Evolutionary conservation across 2,888 invertebrate species (phyloP), one percentile per base, ranked within the genome.

Genomic region (Trisateles emortualis): DNA sequence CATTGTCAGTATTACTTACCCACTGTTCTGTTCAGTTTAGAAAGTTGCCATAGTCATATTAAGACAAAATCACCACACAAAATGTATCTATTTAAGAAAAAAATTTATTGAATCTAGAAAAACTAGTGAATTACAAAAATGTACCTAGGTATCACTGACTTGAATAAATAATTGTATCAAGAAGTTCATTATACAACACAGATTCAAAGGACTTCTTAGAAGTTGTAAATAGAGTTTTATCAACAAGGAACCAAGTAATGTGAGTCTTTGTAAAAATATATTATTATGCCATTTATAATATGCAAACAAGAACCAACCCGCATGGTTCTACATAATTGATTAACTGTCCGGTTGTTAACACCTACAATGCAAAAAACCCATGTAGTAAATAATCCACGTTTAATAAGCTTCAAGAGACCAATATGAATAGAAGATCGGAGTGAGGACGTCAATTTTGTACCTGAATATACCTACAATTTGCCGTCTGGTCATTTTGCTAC

Each of bases 131-230:
- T 22, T n/a, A 39, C 11, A 39, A 39, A 22, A 39, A 39, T 39
- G 13, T 13, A 41, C 9, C 10, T 41, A 41, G 5, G 16, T 26
- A 41, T 39, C 39, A 39, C 22, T 39, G 39, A 43, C 9, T 43
- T 30, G 43, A 8, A 33, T 19, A 17, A 52, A 52, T 45, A 17
- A 52, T 52, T 52, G 40, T 45, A 52, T 46, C 41, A 46, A 52
- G 33, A 19, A 40, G 35, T 45, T 46, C 45, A 44, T 51, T 52
- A 35, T 10, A 48, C 48, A 48, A 39, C 24, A 45, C 33, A 52
- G 52, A 41, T 46, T 52, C 52, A 46, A 52, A 46, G 52, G 45
- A 52, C 45, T 45, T 41, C 33, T 52, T 52, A 52, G 24, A 52
- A 44, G 40, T 52, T 52, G 52, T 45, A 52, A 40, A 52, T 52